Evolutionary conservation across 2,113 vertebrate species (phyloP), one percentile per base, ranked within the genome.

Genomic region (Hippoglossus stenolepis): DNA sequence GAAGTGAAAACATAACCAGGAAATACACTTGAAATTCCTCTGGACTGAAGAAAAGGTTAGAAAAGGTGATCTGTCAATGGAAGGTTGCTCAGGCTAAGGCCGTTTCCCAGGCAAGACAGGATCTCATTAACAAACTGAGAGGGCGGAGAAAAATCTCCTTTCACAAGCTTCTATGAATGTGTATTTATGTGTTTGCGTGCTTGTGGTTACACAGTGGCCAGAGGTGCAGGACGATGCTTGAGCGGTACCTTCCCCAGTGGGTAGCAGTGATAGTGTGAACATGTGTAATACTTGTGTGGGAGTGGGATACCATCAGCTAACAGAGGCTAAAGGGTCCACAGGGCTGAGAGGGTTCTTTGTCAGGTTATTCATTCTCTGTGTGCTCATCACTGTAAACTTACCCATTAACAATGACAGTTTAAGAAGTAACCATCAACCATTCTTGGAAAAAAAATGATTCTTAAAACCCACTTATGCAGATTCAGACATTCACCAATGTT

Each of bases 281-380:
- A 63, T 67, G 18, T 38, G 35, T 31, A 63, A 63, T 40, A 40
- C 13, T 13, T 64, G 60, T 53, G 58, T 54, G 53, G 53, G 53
- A 54, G 51, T 21, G 51, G 17, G 51, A 10, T 3, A n/a, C 53
- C 20, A 20, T 54, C 14, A 51, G 14, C 47, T 18, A 6, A 51
- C 47, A 17, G 45, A 47, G 45, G 45, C 45, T 47, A 17, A 47
- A 17, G 15, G 45, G 45, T 47, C 45, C 45, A 47, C 12, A 5
- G 45, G 15, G 45, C 1, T 12, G 17, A 18, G 15, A 18, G 47
- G 47, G 47, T 5, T 49, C 47, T 17, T 4, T 5, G 47, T 49
- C 14, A 18, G 47, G 14, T 18, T 5, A 18, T 49, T 18, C 47
- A 15, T 47, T 47, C 45, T 47, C 14, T 14, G 45, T 51, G 18